Conservation (phyloP, 2,797 vertebrate species). For the Periophthalmus magnuspinnatus region DNA sequence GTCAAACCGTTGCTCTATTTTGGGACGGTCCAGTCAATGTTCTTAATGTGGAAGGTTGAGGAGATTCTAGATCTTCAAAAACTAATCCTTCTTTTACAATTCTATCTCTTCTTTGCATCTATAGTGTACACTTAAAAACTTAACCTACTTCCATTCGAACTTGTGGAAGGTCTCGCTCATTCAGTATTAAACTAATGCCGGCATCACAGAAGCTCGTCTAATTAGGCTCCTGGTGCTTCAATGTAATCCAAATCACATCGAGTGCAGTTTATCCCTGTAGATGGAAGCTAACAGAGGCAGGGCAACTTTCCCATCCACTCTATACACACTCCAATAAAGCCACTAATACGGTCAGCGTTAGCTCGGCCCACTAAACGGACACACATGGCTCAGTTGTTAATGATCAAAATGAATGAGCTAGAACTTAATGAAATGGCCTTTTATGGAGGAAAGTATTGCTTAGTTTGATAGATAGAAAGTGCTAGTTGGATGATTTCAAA, state of each 20-base stretch:
- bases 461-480: not conserved
- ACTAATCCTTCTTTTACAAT: not conserved
- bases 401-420: constrained; percentile 8
- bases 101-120: constrained; percentile 11
- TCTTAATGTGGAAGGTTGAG: no score
- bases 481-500: not conserved
- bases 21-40: no score
- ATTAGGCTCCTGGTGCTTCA: constrained; percentile 56
- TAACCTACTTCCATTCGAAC: constrained; percentile 35
- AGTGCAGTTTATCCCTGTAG: constrained; percentile 60
- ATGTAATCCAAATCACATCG: constrained; percentile 66
- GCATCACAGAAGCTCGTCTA: constrained; percentile 52
- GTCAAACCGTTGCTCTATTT: no score
- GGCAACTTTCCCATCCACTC: constrained; percentile 61
- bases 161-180: constrained; percentile 47
- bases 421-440: not conserved
- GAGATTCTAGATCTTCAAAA: no score
- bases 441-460: not conserved
- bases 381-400: constrained; percentile 12
- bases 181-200: constrained; percentile 48
- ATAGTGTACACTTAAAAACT: constrained; percentile 16
- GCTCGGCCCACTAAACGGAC: constrained; percentile 17
- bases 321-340: constrained; percentile 50
- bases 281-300: constrained; percentile 58
- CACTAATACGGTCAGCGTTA: constrained; percentile 55